Percentiles rank a stretch among this genome's conserved stretches.
Conservation (phyloP, 2,113 vertebrate species). For the Actinemys pallida region DNA sequence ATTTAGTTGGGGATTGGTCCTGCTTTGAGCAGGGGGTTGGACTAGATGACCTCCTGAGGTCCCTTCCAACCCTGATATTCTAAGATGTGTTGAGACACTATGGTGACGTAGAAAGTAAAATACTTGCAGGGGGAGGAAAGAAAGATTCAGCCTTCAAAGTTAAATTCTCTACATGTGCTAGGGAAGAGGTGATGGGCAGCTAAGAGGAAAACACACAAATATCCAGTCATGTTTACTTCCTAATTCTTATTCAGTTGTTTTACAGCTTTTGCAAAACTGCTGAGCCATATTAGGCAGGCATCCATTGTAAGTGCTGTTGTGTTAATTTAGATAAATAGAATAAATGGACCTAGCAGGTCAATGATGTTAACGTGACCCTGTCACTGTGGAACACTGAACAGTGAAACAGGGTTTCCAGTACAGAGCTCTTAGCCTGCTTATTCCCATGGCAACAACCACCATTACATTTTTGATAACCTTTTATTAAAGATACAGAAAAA, state of each 20-base stretch:
- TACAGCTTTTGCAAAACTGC: constrained; percentile 10
- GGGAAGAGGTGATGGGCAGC: background rate
- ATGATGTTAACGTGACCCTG: background rate
- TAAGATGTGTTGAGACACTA: background rate
- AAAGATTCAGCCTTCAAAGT: background rate
- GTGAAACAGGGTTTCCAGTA: background rate
- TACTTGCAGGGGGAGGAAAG: background rate
- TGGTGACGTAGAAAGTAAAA: background rate
- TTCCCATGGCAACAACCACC: background rate
- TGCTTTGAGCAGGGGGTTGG: no score
- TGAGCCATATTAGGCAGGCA: background rate
- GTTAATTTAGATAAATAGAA: background rate
- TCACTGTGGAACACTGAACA: background rate
- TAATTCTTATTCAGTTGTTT: background rate
- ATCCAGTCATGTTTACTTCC: background rate
- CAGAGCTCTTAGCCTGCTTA: background rate
- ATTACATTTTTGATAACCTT: background rate
- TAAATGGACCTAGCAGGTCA: background rate
- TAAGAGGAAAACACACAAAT: background rate
- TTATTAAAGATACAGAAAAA: background rate
- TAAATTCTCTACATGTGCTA: rapidly evolving
- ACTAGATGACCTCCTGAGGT: no score
- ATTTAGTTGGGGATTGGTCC: no score
- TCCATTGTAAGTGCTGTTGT: background rate
- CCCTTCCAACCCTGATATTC: no score